A percentile compares a stretch with the other conserved stretches of the same genome.
These are phyloP conservation scores for Halesus radiatus DNA, from an alignment of 1,140 invertebrate species.

Conservation along the genomic window DNA sequence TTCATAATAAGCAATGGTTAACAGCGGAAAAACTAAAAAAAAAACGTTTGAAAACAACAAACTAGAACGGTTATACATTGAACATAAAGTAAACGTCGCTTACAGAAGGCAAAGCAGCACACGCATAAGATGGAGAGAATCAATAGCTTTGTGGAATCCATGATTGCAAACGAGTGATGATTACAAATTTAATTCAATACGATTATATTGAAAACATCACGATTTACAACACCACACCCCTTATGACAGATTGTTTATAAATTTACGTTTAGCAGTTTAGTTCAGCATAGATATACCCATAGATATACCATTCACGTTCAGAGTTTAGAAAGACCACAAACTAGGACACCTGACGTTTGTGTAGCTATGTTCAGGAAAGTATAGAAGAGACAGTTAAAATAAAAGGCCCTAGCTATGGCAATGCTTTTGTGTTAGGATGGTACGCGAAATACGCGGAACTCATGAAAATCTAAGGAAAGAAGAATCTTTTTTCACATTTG, in stretches of 20 bases:
- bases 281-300: too few species aligned
- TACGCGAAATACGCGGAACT: too few species aligned
- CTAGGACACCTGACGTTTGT: too few species aligned
- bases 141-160: constrained; percentile 31
- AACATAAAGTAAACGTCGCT: neutral
- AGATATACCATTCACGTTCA: too few species aligned
- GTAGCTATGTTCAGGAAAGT: too few species aligned
- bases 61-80: neutral
- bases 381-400: too few species aligned
- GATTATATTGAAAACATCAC: constrained; percentile 15
- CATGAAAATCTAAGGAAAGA: too few species aligned
- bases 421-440: too few species aligned
- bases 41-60: neutral
- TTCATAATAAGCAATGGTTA: neutral
- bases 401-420: too few species aligned
- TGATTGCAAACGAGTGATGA: neutral
- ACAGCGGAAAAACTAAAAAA: neutral
- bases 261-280: neutral
- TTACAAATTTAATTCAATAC: constrained; percentile 13
- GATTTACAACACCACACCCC: constrained; percentile 37
- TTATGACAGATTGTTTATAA: constrained; percentile 42
- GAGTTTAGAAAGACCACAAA: too few species aligned
- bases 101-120: constrained; percentile 5
- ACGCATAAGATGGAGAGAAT: constrained; percentile 11
- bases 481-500: too few species aligned